Evolutionary conservation across 2,888 invertebrate genomes (phyloP).

Genomic region (Pandemis cinnamomeana): DNA sequence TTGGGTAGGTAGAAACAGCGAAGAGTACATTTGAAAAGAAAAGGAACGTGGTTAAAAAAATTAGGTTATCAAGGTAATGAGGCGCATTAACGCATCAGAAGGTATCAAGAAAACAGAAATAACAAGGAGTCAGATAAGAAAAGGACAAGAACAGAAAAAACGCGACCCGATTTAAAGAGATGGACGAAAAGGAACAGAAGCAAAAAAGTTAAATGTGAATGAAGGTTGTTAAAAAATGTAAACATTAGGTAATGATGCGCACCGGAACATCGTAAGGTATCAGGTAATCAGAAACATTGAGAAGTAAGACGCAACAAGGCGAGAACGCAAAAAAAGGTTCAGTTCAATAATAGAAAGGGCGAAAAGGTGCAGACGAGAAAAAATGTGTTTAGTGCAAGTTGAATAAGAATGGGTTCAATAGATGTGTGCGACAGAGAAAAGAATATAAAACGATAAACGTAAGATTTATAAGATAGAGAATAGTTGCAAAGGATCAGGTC

Average conservation of each 20-base stretch:
- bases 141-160: not conserved
- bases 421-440: constrained; percentile 7
- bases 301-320: not conserved
- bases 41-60: not conserved
- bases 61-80: not conserved
- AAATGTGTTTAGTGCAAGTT: constrained; percentile 1
- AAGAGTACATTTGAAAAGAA: not conserved
- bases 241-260: constrained; percentile 4
- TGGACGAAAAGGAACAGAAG: not conserved
- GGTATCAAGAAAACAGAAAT: constrained; percentile 6
- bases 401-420: not conserved
- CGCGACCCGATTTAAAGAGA: not conserved
- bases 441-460: not conserved
- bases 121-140: not conserved
- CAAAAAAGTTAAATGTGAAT: not conserved
- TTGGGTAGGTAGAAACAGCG: not conserved
- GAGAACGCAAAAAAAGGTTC: constrained; percentile 8
- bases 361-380: constrained; percentile 16
- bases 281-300: constrained; percentile 1
- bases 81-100: constrained; percentile 4
- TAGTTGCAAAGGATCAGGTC: constrained; percentile 7
- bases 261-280: constrained; percentile 1
- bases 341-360: constrained; percentile 5
- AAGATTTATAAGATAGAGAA: constrained; percentile 13
- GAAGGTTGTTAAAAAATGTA: not conserved